Conservation (phyloP, 2,888 invertebrate species). For the Agrilus cyanescens region DNA sequence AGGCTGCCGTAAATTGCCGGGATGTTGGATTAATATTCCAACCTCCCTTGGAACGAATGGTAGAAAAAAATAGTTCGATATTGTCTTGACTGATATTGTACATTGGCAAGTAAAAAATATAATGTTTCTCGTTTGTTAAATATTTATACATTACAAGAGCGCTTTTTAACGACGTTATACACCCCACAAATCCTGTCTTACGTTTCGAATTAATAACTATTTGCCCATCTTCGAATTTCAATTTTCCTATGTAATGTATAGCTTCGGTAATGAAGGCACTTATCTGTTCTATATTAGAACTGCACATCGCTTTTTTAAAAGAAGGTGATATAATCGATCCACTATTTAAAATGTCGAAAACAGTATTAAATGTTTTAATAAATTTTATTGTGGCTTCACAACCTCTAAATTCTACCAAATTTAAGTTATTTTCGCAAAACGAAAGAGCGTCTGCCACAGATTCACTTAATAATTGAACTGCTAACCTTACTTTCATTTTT, state of each 20-base stretch:
- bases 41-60: slow-evolving; percentile 12
- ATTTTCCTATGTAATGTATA: not conserved
- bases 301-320: slow-evolving; percentile 10
- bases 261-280: no score
- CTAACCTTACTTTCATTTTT: slow-evolving; percentile 19
- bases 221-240: not conserved
- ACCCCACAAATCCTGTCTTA: slow-evolving; percentile 12
- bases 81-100: slow-evolving; percentile 18
- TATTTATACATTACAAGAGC: slow-evolving; percentile 2
- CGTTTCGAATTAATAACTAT: not conserved
- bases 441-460: slow-evolving; percentile 16
- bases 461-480: slow-evolving; percentile 16
- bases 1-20: slow-evolving; percentile 13
- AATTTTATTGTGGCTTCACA: slow-evolving; percentile 15
- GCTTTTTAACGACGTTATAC: slow-evolving; percentile 5
- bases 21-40: slow-evolving; percentile 16
- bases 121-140: not conserved
- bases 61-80: slow-evolving; percentile 16
- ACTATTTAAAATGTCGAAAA: slow-evolving; percentile 19
- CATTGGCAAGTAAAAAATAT: slow-evolving; percentile 11
- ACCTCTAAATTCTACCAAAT: slow-evolving; percentile 14
- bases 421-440: slow-evolving; percentile 13
- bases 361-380: slow-evolving; percentile 14
- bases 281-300: not conserved
- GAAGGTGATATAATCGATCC: slow-evolving; percentile 10